Conservation (phyloP, 2,113 vertebrate species). For the Corythaixoides concolor region DNA sequence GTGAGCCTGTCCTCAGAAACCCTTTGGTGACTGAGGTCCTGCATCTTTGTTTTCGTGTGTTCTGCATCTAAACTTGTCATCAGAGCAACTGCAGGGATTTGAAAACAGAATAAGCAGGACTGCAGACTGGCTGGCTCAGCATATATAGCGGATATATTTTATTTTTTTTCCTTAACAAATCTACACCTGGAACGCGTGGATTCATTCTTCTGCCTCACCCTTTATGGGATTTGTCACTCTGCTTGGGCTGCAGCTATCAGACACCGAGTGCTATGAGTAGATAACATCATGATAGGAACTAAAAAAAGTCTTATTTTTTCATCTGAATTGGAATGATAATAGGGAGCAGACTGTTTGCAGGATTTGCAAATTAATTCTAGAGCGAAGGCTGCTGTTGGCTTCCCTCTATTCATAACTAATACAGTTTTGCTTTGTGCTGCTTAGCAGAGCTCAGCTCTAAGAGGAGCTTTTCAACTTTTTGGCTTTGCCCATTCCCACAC, state of each 20-base stretch:
- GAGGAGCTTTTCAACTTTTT: not conserved
- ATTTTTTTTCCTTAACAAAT: not conserved
- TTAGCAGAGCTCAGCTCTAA: not conserved
- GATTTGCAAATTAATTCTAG: not conserved
- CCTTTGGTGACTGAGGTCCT: not conserved
- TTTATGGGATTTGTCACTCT: not conserved
- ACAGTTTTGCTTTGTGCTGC: not conserved
- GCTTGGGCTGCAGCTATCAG: not conserved
- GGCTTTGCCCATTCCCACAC: not conserved
- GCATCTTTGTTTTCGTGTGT: not conserved
- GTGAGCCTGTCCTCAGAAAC: not conserved
- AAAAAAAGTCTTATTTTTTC: not conserved
- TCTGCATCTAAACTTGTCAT: not conserved
- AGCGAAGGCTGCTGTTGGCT: not conserved
- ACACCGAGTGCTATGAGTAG: not conserved
- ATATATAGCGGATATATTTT: not conserved
- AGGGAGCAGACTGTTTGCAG: not conserved
- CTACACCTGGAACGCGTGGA: not conserved
- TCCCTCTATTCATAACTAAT: not conserved
- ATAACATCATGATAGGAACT: not conserved
- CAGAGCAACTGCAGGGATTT: not conserved
- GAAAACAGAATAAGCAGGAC: not conserved
- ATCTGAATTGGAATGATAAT: not conserved
- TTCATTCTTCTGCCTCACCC: not conserved
- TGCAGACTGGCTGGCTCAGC: not conserved